phyloP scores from a whole-genome alignment of 2,113 vertebrate genomes.

The Lophochroa leadbeateri region DNA sequence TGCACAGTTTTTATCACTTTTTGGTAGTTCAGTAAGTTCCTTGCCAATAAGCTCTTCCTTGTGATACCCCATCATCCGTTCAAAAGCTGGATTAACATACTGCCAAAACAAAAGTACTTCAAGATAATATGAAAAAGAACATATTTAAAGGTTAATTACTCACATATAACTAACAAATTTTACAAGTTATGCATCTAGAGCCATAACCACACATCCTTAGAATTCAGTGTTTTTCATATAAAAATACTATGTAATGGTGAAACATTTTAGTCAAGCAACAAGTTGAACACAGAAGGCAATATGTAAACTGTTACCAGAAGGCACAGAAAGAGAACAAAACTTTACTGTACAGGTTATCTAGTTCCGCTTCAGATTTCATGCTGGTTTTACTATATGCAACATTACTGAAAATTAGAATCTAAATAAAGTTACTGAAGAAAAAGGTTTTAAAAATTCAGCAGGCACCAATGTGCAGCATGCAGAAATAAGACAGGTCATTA shows the following conservation, averaged over 20 bases:
- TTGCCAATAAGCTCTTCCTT: conserved; percentile 93
- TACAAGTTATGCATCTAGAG: background rate
- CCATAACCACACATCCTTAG: background rate
- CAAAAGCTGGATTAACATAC: conserved; percentile 97
- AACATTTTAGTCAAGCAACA: background rate
- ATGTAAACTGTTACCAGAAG: background rate
- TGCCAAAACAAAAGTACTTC: conserved; percentile 62
- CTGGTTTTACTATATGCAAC: background rate
- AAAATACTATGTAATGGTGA: background rate
- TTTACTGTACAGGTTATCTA: background rate
- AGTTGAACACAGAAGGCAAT: background rate
- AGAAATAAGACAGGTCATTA: background rate
- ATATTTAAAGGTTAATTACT: background rate
- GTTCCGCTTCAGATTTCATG: background rate
- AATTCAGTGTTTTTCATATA: background rate
- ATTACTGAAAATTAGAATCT: background rate
- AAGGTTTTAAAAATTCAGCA: background rate
- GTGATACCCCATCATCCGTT: conserved; percentile 93
- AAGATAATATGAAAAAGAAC: background rate
- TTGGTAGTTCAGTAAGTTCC: conserved; percentile 88
- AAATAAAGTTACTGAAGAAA: background rate
- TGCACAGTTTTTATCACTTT: conserved; percentile 88
- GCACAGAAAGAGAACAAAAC: background rate
- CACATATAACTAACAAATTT: background rate
- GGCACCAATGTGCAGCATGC: background rate